phyloP scores from a whole-genome alignment of 2,797 vertebrate species.

The Centroberyx gerrardi region DNA sequence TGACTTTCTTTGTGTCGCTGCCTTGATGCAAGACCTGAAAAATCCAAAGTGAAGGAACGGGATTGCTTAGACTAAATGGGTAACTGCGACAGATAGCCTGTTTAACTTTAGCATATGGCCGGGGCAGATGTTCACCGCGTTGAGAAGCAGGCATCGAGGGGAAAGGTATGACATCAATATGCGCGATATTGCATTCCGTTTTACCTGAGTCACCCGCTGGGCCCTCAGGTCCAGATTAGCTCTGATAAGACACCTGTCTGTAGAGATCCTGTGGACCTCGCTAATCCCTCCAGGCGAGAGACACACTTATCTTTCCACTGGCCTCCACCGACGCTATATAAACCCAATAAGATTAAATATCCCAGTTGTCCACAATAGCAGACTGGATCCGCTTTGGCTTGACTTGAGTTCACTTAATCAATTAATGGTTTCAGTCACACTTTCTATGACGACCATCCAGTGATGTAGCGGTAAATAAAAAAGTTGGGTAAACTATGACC shows the following conservation, averaged over 20 bases:
- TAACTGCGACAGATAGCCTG: constrained; percentile 40
- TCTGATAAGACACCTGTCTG: constrained; percentile 51
- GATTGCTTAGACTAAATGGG: constrained; percentile 41
- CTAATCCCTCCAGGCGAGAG: constrained; percentile 20
- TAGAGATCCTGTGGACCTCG: constrained; percentile 41
- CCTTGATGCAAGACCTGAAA: constrained; percentile 43
- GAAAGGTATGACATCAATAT: constrained; percentile 64
- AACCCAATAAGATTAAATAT: constrained; percentile 16
- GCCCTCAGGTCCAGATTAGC: constrained; percentile 50
- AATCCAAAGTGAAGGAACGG: constrained; percentile 42
- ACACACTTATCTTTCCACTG: constrained; percentile 25
- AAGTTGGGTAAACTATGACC: too few species aligned
- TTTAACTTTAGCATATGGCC: constrained; percentile 57
- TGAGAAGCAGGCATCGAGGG: constrained; percentile 60
- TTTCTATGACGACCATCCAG: too few species aligned
- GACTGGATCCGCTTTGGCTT: constrained; percentile 8
- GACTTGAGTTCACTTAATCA: background rate
- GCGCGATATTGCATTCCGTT: constrained; percentile 69
- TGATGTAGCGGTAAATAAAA: too few species aligned
- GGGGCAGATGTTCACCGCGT: constrained; percentile 66
- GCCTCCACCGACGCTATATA: constrained; percentile 21
- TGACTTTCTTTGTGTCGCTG: constrained; percentile 68
- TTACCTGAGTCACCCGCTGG: constrained; percentile 64
- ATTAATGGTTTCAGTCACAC: too few species aligned
- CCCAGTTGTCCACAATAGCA: constrained; percentile 11